Conservation (phyloP, 2,888 invertebrate species). For the Thymelicus sylvestris region DNA sequence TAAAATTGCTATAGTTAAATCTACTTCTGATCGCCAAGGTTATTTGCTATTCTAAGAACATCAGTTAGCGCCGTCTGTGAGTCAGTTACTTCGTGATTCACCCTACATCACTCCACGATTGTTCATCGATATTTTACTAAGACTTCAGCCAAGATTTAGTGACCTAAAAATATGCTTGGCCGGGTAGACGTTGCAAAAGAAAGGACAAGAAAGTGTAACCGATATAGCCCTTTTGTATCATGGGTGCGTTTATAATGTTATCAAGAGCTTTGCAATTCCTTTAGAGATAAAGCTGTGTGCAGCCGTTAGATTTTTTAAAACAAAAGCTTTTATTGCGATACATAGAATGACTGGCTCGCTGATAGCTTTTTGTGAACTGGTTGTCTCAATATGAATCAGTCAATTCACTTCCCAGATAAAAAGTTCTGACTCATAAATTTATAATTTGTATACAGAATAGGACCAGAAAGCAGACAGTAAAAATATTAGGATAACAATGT, state of each 20-base stretch:
- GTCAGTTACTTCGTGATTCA: constrained; percentile 72
- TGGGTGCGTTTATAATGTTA: constrained; percentile 26
- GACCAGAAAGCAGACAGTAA: too few species aligned
- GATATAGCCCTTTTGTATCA: constrained; percentile 31
- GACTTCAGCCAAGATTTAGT: constrained; percentile 29
- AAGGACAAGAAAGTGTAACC: constrained; percentile 7
- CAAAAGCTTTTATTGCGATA: too few species aligned
- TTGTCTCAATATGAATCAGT: too few species aligned
- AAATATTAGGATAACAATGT: too few species aligned
- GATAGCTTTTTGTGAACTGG: too few species aligned
- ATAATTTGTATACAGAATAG: too few species aligned
- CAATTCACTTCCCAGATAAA: too few species aligned
- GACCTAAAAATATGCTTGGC: constrained; percentile 20
- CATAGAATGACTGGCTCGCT: too few species aligned
- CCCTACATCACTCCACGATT: constrained; percentile 62
- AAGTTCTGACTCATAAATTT: too few species aligned
- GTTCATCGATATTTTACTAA: constrained; percentile 65
- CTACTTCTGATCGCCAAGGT: constrained; percentile 68
- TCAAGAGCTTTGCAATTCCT: too few species aligned
- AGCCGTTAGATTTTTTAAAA: too few species aligned
- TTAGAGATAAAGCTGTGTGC: too few species aligned
- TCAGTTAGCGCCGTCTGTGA: constrained; percentile 72
- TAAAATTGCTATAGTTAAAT: constrained; percentile 42
- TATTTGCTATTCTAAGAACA: constrained; percentile 76
- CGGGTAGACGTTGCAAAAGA: constrained; percentile 32